Evolutionary conservation across 2,888 invertebrate genomes (phyloP).

Genomic region (Ypsolopha scabrella): DNA sequence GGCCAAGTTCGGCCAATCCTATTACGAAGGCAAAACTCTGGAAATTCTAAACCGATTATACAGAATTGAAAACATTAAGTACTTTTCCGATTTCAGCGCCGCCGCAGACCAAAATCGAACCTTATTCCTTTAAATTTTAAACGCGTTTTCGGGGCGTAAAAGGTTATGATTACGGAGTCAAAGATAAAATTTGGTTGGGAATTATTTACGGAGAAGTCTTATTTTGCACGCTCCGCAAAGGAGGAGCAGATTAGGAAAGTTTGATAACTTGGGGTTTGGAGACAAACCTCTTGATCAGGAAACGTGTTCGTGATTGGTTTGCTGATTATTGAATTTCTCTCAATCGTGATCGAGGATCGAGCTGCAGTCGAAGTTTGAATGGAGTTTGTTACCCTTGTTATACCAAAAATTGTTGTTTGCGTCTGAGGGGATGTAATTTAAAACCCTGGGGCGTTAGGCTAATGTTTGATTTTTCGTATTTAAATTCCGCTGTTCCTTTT

Average conservation of each 20-base stretch:
- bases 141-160: slow-evolving; percentile 13
- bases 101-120: slow-evolving; percentile 31
- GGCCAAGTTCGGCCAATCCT: slow-evolving; percentile 58
- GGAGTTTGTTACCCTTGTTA: slow-evolving; percentile 11
- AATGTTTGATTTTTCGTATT: too few relatives aligned
- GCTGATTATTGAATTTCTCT: slow-evolving; percentile 26
- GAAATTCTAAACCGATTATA: slow-evolving; percentile 70
- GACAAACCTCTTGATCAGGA: slow-evolving; percentile 39
- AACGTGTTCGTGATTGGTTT: slow-evolving; percentile 33
- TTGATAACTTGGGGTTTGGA: slow-evolving; percentile 47
- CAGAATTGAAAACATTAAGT: slow-evolving; percentile 70
- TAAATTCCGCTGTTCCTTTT: too few relatives aligned
- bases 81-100: slow-evolving; percentile 47
- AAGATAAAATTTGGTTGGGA: slow-evolving; percentile 57
- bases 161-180: slow-evolving; percentile 43
- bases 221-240: slow-evolving; percentile 46
- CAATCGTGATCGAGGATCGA: slow-evolving; percentile 9
- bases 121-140: slow-evolving; percentile 37
- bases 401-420: too few relatives aligned
- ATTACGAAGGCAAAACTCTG: slow-evolving; percentile 62
- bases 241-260: slow-evolving; percentile 58
- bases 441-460: too few relatives aligned
- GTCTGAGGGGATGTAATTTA: too few relatives aligned
- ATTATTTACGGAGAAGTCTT: slow-evolving; percentile 58
- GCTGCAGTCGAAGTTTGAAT: slow-evolving; percentile 8